These are phyloP conservation scores for Reinhardtius hippoglossoides DNA, from an alignment of 2,113 vertebrate genomes.

Conservation along the genomic window DNA sequence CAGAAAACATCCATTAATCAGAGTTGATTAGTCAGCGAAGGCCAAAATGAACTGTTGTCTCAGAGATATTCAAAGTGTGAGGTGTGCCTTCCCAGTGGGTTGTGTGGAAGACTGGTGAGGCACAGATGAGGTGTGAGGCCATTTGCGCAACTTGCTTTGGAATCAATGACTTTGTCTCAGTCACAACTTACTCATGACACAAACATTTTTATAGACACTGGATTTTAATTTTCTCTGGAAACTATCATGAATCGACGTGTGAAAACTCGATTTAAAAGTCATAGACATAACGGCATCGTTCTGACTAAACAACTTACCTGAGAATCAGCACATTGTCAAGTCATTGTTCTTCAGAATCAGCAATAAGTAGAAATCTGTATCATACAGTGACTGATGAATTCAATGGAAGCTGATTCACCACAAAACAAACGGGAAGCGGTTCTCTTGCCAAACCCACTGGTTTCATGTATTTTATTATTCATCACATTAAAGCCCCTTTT, in stretches of 20 bases:
- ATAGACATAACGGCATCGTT: too few relatives aligned
- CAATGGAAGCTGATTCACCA: not conserved
- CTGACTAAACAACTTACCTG: too few relatives aligned
- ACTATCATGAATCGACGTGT: too few relatives aligned
- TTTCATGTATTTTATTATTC: constrained; percentile 66
- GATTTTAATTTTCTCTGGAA: too few relatives aligned
- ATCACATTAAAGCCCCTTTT: constrained; percentile 70
- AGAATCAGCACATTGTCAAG: too few relatives aligned
- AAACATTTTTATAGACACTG: not conserved
- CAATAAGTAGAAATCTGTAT: too few relatives aligned
- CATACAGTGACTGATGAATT: not conserved
- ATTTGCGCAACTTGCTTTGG: not conserved
- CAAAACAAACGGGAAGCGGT: constrained; percentile 29
- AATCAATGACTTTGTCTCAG: not conserved
- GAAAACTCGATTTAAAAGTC: too few relatives aligned
- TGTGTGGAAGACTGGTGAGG: not conserved
- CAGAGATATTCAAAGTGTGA: not conserved
- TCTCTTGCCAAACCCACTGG: constrained; percentile 33
- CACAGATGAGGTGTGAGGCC: not conserved
- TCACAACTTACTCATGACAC: not conserved
- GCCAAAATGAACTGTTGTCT: not conserved
- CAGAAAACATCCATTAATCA: too few relatives aligned
- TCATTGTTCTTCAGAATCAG: too few relatives aligned
- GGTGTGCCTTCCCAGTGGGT: too few relatives aligned
- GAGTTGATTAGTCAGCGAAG: not conserved